These are phyloP conservation scores for Corythaeola cristata DNA, from an alignment of 2,113 vertebrate genomes.

Conservation along the genomic window DNA sequence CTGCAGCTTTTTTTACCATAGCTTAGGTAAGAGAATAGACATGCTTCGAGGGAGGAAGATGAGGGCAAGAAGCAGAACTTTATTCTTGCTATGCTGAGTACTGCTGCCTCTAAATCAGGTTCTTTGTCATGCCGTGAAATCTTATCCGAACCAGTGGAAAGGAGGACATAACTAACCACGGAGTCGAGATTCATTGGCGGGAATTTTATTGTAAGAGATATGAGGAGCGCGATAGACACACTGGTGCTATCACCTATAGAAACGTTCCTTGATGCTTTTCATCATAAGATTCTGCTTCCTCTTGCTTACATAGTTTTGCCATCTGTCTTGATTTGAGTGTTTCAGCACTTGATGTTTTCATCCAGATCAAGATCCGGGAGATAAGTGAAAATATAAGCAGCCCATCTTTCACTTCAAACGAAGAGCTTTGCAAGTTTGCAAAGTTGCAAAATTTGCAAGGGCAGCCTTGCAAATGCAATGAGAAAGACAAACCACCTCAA, in stretches of 20 bases:
- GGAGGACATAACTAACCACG: not conserved
- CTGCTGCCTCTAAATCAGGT: not conserved
- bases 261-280: slow-evolving; percentile 1
- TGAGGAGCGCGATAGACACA: not conserved
- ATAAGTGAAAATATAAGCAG: slow-evolving; percentile 28
- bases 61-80: not conserved
- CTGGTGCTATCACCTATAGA: slow-evolving; percentile 17
- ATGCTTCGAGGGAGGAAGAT: not conserved
- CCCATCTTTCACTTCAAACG: not conserved
- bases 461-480: not conserved
- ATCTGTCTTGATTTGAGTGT: slow-evolving; percentile 21
- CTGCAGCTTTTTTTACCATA: not conserved
- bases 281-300: slow-evolving; percentile 9
- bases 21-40: not conserved
- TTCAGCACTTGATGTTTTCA: slow-evolving; percentile 31
- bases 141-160: not conserved
- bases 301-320: slow-evolving; percentile 23
- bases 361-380: slow-evolving; percentile 37
- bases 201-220: not conserved
- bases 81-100: not conserved
- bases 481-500: not conserved
- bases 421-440: not conserved
- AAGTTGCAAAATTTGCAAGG: not conserved
- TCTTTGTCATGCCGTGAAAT: not conserved
- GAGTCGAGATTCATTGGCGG: not conserved